phyloP scores from a whole-genome alignment of 2,113 vertebrate genomes.

The Garra rufa region DNA sequence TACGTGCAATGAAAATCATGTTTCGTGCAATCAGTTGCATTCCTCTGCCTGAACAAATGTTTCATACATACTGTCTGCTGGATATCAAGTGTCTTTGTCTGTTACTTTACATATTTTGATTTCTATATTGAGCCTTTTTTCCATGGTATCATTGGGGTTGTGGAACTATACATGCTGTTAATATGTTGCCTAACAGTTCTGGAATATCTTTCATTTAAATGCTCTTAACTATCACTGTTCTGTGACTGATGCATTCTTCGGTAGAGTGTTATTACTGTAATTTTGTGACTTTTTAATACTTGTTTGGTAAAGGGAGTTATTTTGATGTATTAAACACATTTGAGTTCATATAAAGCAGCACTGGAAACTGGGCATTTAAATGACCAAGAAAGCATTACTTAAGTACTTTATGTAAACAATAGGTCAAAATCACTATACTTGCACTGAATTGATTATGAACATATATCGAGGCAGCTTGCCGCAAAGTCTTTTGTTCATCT shows the following conservation, averaged over 20 bases:
- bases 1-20: slow-evolving; percentile 45
- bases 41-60: slow-evolving; percentile 8
- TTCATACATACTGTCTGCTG: slow-evolving; percentile 5
- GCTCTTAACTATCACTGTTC: neutral
- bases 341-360: neutral
- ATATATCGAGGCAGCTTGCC: neutral
- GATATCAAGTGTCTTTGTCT: neutral
- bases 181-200: slow-evolving; percentile 48
- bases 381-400: slow-evolving; percentile 21
- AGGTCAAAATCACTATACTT: neutral
- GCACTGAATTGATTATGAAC: slow-evolving; percentile 24
- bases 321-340: neutral
- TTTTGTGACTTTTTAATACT: neutral
- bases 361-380: neutral
- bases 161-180: slow-evolving; percentile 16
- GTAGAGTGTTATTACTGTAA: neutral
- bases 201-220: slow-evolving; percentile 23
- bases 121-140: neutral
- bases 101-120: neutral
- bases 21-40: neutral
- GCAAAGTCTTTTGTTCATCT: neutral
- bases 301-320: slow-evolving; percentile 2
- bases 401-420: neutral
- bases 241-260: slow-evolving; percentile 10
- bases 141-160: slow-evolving; percentile 8